Conservation (phyloP, 1,140 invertebrate genomes). For the Apolygus lucorum region DNA sequence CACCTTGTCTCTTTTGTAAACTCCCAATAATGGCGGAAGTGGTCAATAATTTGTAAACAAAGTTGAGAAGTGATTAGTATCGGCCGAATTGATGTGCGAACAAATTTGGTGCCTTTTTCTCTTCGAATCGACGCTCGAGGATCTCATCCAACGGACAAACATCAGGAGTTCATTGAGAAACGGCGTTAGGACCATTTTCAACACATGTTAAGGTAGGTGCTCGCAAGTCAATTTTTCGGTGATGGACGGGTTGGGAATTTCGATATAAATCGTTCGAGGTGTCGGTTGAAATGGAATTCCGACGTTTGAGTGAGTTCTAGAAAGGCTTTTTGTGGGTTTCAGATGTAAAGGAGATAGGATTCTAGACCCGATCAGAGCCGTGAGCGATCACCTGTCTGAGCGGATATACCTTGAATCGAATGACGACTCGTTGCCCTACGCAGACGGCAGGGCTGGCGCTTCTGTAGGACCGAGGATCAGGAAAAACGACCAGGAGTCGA, state of each 20-base stretch:
- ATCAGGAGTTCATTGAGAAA: not conserved
- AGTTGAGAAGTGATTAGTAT: not conserved
- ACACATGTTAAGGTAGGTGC: constrained; percentile 29
- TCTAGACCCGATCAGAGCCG: constrained; percentile 32
- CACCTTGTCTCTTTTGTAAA: not conserved
- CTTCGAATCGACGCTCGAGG: not conserved
- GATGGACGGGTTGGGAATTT: too few species aligned
- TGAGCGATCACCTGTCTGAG: constrained; percentile 32
- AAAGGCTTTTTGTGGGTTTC: constrained; percentile 7
- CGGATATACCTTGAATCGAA: constrained; percentile 30
- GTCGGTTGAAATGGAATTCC: too few species aligned
- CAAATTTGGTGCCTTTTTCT: not conserved
- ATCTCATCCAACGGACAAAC: not conserved
- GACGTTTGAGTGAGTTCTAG: too few species aligned
- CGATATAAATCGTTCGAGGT: too few species aligned
- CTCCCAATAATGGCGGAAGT: constrained; percentile 19
- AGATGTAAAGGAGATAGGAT: constrained; percentile 33
- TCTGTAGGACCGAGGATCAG: not conserved
- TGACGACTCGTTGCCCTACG: constrained; percentile 23
- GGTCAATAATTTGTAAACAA: constrained; percentile 23
- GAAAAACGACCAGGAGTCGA: constrained; percentile 21
- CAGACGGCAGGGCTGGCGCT: not conserved
- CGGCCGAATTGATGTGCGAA: not conserved
- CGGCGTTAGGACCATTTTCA: constrained; percentile 12
- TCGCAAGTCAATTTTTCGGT: too few species aligned